Evolutionary conservation across 2,888 invertebrate genomes (phyloP).

Genomic region (Latheticus oryzae): DNA sequence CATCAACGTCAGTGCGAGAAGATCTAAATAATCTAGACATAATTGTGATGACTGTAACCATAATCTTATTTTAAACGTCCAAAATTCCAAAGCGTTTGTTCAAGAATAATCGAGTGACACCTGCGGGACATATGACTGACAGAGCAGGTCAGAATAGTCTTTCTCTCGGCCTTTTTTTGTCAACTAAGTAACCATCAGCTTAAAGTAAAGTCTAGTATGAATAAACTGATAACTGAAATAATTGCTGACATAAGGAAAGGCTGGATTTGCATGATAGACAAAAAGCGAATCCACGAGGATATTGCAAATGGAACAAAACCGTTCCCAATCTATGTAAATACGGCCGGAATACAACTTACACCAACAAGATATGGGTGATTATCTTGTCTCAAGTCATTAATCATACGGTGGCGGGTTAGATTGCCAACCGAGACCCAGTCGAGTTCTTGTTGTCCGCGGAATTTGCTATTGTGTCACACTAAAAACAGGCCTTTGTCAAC

Average conservation of each 20-base stretch:
- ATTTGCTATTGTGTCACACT: constrained; percentile 42
- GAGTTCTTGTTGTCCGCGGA: constrained; percentile 46
- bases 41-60: constrained; percentile 34
- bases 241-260: constrained; percentile 13
- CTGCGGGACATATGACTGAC: constrained; percentile 43
- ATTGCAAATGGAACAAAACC: constrained; percentile 38
- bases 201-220: neutral
- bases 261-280: constrained; percentile 28
- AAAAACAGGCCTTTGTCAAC: constrained; percentile 54
- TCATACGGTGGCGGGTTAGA: constrained; percentile 49
- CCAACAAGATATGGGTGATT: constrained; percentile 54
- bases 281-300: constrained; percentile 27
- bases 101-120: constrained; percentile 47
- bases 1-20: no score
- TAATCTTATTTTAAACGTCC: constrained; percentile 38
- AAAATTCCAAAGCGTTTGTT: constrained; percentile 50
- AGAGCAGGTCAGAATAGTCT: constrained; percentile 18
- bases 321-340: constrained; percentile 43
- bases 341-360: constrained; percentile 46
- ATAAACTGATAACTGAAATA: constrained; percentile 15
- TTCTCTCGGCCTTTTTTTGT: constrained; percentile 29
- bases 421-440: constrained; percentile 41
- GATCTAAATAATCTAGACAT: constrained; percentile 39
- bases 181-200: neutral
- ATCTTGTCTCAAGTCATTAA: constrained; percentile 53